Conservation (phyloP, 2,113 vertebrate species). For the Vulpes ferrilata region DNA sequence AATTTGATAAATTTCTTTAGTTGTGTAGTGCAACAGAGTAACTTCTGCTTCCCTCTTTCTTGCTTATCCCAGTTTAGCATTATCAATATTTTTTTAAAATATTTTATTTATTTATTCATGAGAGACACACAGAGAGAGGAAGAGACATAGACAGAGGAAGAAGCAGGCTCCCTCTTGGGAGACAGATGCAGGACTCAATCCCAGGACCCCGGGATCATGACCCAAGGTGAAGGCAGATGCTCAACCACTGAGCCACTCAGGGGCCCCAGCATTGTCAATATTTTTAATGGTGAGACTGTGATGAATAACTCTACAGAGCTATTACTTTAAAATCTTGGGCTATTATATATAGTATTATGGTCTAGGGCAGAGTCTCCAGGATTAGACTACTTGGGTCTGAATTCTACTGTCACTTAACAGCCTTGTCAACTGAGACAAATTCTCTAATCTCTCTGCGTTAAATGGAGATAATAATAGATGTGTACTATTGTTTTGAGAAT, state of each 20-base stretch:
- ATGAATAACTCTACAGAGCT: background rate
- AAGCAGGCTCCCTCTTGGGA: too few relatives aligned
- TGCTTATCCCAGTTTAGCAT: background rate
- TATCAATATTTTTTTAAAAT: background rate
- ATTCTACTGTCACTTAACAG: background rate
- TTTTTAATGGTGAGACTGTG: background rate
- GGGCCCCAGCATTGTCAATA: background rate
- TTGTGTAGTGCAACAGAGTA: background rate
- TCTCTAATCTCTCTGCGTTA: background rate
- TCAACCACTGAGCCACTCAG: too few relatives aligned
- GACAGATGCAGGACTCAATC: too few relatives aligned
- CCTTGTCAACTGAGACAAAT: background rate
- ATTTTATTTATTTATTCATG: too few relatives aligned
- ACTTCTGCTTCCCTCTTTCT: background rate
- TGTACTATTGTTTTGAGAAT: background rate
- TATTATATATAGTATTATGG: background rate
- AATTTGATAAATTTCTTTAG: background rate
- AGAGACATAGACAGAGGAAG: too few relatives aligned
- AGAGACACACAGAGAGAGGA: too few relatives aligned
- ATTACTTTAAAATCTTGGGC: background rate
- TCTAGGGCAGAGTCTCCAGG: background rate
- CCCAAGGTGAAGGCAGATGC: too few relatives aligned
- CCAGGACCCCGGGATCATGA: too few relatives aligned
- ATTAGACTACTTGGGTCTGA: background rate
- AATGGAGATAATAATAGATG: background rate